Conservation (phyloP, 92 coral and sea anemone species). For the Paramuricea clavata region DNA sequence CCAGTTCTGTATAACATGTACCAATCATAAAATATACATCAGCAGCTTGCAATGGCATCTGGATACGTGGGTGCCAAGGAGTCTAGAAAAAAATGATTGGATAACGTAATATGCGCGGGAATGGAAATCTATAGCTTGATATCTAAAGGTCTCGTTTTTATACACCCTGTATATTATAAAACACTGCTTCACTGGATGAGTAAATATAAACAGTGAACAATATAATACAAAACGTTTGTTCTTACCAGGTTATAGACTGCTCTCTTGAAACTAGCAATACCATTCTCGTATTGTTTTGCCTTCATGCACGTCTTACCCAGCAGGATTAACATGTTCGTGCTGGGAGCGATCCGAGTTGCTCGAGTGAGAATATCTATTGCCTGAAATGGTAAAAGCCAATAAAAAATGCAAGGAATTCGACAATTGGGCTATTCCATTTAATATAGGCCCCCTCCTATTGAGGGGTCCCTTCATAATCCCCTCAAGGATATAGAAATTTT, state of each 20-base stretch:
- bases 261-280: conserved; percentile 81
- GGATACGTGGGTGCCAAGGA: conserved; percentile 83
- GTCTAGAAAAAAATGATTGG: conserved; percentile 61
- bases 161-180: too few relatives aligned
- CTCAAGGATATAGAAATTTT: too few relatives aligned
- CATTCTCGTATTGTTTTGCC: conserved; percentile 83
- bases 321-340: conserved; percentile 82
- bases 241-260: conserved; percentile 90
- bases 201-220: too few relatives aligned
- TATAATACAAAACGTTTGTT: neutral
- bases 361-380: conserved; percentile 90
- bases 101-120: neutral
- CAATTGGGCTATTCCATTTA: too few relatives aligned
- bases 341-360: conserved; percentile 89
- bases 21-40: conserved; percentile 90
- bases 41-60: conserved; percentile 89
- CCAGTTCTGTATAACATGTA: conserved; percentile 89
- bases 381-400: conserved; percentile 50
- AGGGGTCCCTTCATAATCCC: too few relatives aligned
- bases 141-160: neutral
- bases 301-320: conserved; percentile 98
- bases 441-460: too few relatives aligned
- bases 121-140: too few relatives aligned
- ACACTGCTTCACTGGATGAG: too few relatives aligned
- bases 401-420: too few relatives aligned